Percentiles rank a stretch among this genome's conserved stretches.
Evolutionary conservation across 2,888 invertebrate species (phyloP).

Genomic region (Cataglyphis livida): DNA sequence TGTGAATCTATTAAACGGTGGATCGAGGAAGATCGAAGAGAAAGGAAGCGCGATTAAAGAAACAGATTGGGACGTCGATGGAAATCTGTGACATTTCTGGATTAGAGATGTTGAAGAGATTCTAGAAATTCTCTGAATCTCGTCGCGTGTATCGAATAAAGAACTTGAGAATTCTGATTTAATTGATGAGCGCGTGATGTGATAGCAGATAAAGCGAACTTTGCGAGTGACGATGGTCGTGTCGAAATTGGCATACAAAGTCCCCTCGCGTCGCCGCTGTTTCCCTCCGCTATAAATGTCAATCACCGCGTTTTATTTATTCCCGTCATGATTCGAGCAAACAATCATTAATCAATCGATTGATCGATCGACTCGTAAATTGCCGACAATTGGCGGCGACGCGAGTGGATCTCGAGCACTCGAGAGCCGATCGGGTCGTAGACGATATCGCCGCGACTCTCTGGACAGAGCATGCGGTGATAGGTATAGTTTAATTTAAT

Average conservation of each 20-base stretch:
- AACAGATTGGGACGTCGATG: background rate
- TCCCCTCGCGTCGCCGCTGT: background rate
- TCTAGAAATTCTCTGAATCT: constrained; percentile 1
- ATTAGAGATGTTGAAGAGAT: background rate
- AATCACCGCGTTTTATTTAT: constrained; percentile 40
- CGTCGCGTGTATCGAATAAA: background rate
- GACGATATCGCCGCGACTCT: constrained; percentile 25
- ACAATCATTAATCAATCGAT: background rate
- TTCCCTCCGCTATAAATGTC: background rate
- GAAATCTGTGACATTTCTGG: background rate
- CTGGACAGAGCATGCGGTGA: constrained; percentile 66
- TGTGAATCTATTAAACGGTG: background rate
- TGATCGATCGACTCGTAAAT: constrained; percentile 17
- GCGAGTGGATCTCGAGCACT: constrained; percentile 35
- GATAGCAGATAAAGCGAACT: constrained; percentile 24
- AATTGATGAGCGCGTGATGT: constrained; percentile 12
- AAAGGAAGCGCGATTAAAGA: background rate
- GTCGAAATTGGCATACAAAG: constrained; percentile 3
- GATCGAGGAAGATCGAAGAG: background rate
- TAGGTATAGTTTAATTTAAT: constrained; percentile 84
- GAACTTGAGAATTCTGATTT: background rate
- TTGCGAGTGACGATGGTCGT: constrained; percentile 6
- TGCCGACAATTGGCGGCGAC: constrained; percentile 49
- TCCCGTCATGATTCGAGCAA: constrained; percentile 23
- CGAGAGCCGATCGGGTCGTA: constrained; percentile 18